Percentiles rank a stretch among this genome's conserved stretches.
Evolutionary conservation across 92 coral and sea anemone genomes (phyloP).

Genomic region (Pocillopora meandrina): DNA sequence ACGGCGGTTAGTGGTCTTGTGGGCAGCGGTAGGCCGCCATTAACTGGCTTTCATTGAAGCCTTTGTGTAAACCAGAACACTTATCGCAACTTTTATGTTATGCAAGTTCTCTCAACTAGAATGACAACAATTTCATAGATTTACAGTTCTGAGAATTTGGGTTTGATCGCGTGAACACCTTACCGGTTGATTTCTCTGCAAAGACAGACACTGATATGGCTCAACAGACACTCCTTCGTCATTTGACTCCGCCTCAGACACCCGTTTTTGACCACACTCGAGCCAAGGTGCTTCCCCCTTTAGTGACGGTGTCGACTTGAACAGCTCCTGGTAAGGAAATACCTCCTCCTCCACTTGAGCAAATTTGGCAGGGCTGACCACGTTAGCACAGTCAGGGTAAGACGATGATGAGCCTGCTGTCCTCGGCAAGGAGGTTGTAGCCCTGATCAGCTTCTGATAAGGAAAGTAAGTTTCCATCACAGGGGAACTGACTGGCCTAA

Average conservation of each 20-base stretch:
- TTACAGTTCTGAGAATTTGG: not conserved
- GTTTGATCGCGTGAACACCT: not conserved
- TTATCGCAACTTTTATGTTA: too few species aligned
- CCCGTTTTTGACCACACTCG: not conserved
- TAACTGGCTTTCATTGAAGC: too few species aligned
- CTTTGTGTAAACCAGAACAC: too few species aligned
- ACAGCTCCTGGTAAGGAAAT: constrained; percentile 27
- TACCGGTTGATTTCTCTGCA: constrained; percentile 29
- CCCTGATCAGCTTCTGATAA: constrained; percentile 27
- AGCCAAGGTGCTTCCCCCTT: not conserved
- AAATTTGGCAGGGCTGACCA: not conserved
- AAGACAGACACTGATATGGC: constrained; percentile 25
- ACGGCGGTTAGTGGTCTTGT: too few species aligned
- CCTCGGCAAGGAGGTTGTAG: not conserved
- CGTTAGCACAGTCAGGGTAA: not conserved
- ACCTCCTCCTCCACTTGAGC: constrained; percentile 9
- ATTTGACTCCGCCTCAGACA: not conserved
- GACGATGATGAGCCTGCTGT: not conserved
- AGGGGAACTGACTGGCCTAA: not conserved
- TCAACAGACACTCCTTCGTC: not conserved
- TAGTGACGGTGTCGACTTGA: not conserved
- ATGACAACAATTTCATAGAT: not conserved
- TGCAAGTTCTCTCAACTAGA: too few species aligned
- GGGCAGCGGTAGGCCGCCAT: too few species aligned
- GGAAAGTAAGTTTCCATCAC: constrained; percentile 11